phyloP scores from a whole-genome alignment of 2,888 invertebrate genomes.

The Caenorhabditis sp. region DNA sequence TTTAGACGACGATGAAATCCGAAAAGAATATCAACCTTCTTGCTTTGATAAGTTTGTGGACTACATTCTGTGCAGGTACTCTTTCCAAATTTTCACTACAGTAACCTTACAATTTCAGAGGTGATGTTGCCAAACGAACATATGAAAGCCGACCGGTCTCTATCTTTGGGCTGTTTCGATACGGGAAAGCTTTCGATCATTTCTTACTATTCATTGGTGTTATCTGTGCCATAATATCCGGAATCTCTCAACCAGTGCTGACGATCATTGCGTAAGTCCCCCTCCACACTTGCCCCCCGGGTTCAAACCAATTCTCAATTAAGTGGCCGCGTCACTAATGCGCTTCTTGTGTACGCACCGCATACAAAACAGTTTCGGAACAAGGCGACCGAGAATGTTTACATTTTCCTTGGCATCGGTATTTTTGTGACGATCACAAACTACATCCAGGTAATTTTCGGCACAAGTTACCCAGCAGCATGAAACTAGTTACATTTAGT shows the following conservation, averaged over 20 bases:
- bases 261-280: conserved; percentile 67
- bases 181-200: conserved; percentile 68
- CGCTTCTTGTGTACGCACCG: conserved; percentile 70
- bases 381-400: conserved; percentile 75
- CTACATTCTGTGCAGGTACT: conserved; percentile 70
- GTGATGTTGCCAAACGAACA: conserved; percentile 44
- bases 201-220: conserved; percentile 71
- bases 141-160: conserved; percentile 46
- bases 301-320: conserved; percentile 22
- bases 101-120: conserved; percentile 21
- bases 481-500: conserved; percentile 56
- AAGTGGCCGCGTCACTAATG: conserved; percentile 75
- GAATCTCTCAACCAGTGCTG: conserved; percentile 72
- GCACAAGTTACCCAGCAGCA: background rate
- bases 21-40: conserved; percentile 63
- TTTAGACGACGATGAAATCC: conserved; percentile 68
- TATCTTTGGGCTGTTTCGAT: conserved; percentile 69
- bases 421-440: conserved; percentile 71
- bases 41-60: conserved; percentile 70
- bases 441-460: conserved; percentile 70
- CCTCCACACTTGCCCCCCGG: background rate
- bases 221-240: conserved; percentile 68
- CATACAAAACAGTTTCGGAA: conserved; percentile 68
- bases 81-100: too few relatives aligned
- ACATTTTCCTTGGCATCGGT: conserved; percentile 78